Conservation (phyloP, 2,888 invertebrate species). For the Leptopilina drosophilae region DNA sequence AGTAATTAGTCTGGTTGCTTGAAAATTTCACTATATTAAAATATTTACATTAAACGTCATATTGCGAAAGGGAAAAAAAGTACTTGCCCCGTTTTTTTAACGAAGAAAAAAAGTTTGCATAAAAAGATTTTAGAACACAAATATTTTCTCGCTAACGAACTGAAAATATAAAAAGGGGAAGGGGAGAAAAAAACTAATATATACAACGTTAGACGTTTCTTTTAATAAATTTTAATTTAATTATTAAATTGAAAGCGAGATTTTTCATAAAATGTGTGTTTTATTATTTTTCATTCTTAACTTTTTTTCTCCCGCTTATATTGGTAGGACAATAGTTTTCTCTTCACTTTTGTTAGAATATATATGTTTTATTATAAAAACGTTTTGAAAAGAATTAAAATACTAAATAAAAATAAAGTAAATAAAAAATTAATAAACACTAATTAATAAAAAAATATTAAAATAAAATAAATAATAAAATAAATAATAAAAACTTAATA, state of each 20-base stretch:
- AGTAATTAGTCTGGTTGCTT: conserved; percentile 33
- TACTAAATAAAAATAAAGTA: too few relatives aligned
- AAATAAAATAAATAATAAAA: too few relatives aligned
- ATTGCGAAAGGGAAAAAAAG: background rate
- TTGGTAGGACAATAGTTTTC: too few relatives aligned
- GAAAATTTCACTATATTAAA: background rate
- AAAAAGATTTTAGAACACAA: conserved; percentile 23
- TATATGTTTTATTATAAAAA: too few relatives aligned
- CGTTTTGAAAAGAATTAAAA: too few relatives aligned
- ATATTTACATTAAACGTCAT: conserved; percentile 5
- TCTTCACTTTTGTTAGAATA: too few relatives aligned
- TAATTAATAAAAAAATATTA: too few relatives aligned
- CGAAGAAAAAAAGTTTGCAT: conserved; percentile 15
- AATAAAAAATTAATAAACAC: too few relatives aligned
- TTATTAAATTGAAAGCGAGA: background rate
- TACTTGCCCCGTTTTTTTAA: background rate
- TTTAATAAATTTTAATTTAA: conserved; percentile 4
- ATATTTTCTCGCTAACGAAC: conserved; percentile 27
- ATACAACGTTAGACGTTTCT: background rate
- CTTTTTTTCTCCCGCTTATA: too few relatives aligned
- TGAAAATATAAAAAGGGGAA: background rate
- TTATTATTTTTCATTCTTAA: background rate
- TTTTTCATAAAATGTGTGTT: background rate
- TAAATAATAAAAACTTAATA: too few relatives aligned
- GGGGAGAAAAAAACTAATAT: background rate